phyloP scores from a whole-genome alignment of 23 tunicate species.

The Oikopleura vanhoeffeni region DNA sequence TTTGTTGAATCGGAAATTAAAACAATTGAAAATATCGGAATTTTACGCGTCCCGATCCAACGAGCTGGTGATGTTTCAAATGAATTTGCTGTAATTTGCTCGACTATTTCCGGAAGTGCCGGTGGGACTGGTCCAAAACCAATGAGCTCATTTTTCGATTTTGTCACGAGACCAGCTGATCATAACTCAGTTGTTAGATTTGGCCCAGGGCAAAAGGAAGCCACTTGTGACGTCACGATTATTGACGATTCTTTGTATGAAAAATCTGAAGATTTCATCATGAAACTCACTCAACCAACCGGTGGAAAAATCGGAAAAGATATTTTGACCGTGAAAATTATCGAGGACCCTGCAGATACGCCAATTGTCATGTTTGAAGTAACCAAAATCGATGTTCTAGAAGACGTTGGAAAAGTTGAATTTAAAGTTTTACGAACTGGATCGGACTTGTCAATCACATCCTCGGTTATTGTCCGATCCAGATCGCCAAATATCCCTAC shows the following conservation, averaged over 20 bases:
- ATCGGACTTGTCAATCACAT: constrained; percentile 50
- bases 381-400: constrained; percentile 47
- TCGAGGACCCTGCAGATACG: constrained; percentile 33
- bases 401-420: constrained; percentile 73
- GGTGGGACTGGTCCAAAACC: constrained; percentile 49
- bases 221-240: constrained; percentile 47
- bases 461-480: constrained; percentile 73
- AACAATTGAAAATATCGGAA: constrained; percentile 40
- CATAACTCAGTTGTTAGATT: constrained; percentile 81
- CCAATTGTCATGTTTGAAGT: constrained; percentile 64
- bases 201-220: constrained; percentile 46
- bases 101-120: constrained; percentile 49
- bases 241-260: constrained; percentile 93
- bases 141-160: constrained; percentile 54
- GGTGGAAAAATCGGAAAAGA: constrained; percentile 74
- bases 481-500: constrained; percentile 10
- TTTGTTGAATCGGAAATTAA: constrained; percentile 24
- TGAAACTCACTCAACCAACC: constrained; percentile 53
- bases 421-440: constrained; percentile 81
- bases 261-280: constrained; percentile 42
- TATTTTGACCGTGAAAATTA: constrained; percentile 27
- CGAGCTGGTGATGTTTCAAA: constrained; percentile 48
- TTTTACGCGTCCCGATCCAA: constrained; percentile 40
- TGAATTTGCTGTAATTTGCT: constrained; percentile 78
- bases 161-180: constrained; percentile 63